Evolutionary conservation across 2,797 vertebrate species (phyloP).

Genomic region (Mico argentatus): DNA sequence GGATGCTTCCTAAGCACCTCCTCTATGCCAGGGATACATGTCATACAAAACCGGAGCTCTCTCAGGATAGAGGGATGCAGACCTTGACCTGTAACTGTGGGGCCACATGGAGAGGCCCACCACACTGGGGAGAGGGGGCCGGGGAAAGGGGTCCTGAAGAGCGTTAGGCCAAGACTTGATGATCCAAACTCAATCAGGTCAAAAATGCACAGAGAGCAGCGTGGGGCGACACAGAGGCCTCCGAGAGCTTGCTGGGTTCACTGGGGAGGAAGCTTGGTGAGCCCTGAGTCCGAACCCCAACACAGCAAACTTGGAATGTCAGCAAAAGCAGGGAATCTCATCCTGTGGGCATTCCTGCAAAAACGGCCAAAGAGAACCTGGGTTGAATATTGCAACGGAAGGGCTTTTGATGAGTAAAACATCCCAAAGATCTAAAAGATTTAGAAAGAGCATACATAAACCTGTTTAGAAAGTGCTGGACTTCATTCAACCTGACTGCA

Average conservation of each 20-base stretch:
- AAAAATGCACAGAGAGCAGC: neutral
- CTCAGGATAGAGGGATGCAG: neutral
- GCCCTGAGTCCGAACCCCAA: neutral
- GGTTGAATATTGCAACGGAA: neutral
- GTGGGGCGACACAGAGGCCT: neutral
- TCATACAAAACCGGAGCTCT: neutral
- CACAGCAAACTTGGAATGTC: neutral
- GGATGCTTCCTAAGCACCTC: neutral
- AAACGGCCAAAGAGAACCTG: neutral
- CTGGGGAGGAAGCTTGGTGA: accelerated
- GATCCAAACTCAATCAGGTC: neutral
- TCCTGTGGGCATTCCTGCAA: neutral
- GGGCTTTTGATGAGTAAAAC: neutral
- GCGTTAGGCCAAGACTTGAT: neutral
- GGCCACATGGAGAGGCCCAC: neutral
- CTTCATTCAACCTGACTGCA: neutral
- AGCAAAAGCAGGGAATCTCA: too few relatives aligned
- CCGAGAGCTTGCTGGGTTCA: accelerated
- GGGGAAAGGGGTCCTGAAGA: neutral
- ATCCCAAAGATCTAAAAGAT: neutral
- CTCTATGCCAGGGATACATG: neutral
- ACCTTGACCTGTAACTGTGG: neutral
- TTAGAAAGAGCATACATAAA: neutral
- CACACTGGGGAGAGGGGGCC: accelerated
- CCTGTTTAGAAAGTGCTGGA: neutral